Base-by-base conservation (phyloP, 2,888 invertebrate species). In the Perdita meconis region DNA sequence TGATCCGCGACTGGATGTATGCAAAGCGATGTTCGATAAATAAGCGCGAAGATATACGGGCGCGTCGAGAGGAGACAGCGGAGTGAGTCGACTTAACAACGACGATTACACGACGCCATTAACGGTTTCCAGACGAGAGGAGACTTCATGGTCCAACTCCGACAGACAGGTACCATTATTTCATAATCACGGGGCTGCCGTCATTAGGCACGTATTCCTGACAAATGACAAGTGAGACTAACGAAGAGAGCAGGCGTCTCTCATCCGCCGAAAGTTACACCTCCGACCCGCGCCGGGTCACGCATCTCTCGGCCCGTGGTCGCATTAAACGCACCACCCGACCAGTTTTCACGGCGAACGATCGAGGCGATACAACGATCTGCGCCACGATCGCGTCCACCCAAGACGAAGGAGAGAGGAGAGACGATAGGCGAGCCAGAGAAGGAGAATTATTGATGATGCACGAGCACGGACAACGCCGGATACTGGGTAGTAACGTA, bases 191-290 rank as follows among this genome's bases (percentile, higher is more conserved):
- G 82, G 81, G 82, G 68, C 78, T 36, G 74, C 83, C 82, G 83
- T 90, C 89, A 89, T 90, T 90, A 89, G 87, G 86, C 87, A 84
- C 86, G 81, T 85, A 79, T 63, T 79, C 84, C 81, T 88, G 88
- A 88, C 88, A 88, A 89, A 89, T 88, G 89, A 84, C 86, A 84
- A 86, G 84, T 77, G 77, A 71, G 80, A 73, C 81, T 79, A 77
- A 78, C 85, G 81, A 84, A 76, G 70, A 30, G 73, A 57, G 63
- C 60, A 50, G 56, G 30, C 22, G 40, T 34, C 63, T 56, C 79
- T 47, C 40, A 26, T 34, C 8, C 19, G 30, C 77, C 77, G 77
- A 77, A 79, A 75, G 67, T 77, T 77, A 72, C 79, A 69, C 61
- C 77, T 77, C 38, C 64, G 64, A 69, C 73, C 51, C 64, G 1